Base-by-base conservation (phyloP, 2,113 vertebrate genomes). In the Pelmatolapia mariae region DNA sequence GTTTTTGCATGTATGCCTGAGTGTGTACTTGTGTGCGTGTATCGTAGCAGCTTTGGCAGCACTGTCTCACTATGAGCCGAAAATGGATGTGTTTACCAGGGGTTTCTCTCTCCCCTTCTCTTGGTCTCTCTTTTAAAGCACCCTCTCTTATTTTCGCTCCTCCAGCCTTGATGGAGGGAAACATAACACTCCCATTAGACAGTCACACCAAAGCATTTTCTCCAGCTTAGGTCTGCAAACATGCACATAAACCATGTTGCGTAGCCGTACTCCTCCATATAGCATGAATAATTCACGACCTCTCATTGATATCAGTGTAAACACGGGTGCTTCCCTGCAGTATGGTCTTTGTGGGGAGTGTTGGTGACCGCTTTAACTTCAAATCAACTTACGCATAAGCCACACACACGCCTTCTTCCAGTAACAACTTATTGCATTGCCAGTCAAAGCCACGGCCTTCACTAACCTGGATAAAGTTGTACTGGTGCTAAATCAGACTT, bases 41-140 rank as follows among this genome's bases (percentile, higher is more conserved):
- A 66, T 66, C 4, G 12, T 45, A 82, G 87, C 73, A 76, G 83
- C 43, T 87, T 91, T 92, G 89, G 87, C 86, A 85, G 91, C 89
- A 81, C 90, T 87, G 91, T 66, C 89, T 92, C 89, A 90, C 85
- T 85, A 68, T 83, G 80, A 86, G 80, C 87, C 66, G 92, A 83
- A 91, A 94, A 93, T 91, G 89, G 86, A 94, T 87, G 89, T 94
- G 91, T 94, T 95, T 95, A 93, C 90, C 86, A 89, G 78, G 24
- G 71, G 33, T 73, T 47, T 89, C 81, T 85, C 45, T 81, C 87
- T 79, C 66, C 26, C 83, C 40, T 71, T 16, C 47, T 22, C 82
- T 81, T 56, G 31, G 47, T 76, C n/a, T 76, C 47, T 76, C 54
- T 86, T 81, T 81, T 43, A 82, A 82, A 84, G 40, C 76, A 66